These are phyloP conservation scores for Odobenus rosmarus DNA, from an alignment of 2,113 vertebrate genomes.

Conservation along the genomic window DNA sequence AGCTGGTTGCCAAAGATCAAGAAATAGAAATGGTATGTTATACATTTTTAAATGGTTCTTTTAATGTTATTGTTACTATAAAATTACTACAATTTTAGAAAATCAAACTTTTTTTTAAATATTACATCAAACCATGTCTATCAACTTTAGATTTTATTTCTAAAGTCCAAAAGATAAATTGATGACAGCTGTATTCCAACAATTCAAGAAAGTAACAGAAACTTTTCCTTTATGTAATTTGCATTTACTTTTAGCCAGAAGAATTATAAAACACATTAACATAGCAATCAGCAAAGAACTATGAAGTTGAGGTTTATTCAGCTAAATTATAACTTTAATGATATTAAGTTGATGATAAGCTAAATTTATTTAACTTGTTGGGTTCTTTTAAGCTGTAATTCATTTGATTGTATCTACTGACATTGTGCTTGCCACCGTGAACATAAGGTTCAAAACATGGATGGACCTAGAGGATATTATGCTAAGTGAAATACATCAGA, in stretches of 20 bases:
- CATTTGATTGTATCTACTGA: background rate
- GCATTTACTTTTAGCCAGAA: constrained; percentile 33
- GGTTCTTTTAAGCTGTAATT: constrained; percentile 19
- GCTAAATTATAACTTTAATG: constrained; percentile 11
- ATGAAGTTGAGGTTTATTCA: background rate
- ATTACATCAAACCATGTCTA: constrained; percentile 31
- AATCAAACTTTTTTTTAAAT: constrained; percentile 38
- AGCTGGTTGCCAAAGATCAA: constrained; percentile 82
- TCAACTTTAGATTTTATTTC: constrained; percentile 54
- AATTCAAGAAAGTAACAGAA: constrained; percentile 18
- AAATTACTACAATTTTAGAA: constrained; percentile 13
- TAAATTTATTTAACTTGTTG: constrained; percentile 17
- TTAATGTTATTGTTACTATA: constrained; percentile 46
- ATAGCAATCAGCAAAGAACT: background rate
- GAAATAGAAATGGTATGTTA: constrained; percentile 83
- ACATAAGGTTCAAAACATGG: background rate
- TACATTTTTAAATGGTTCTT: constrained; percentile 33
- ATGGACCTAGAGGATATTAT: background rate
- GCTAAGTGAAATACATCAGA: background rate
- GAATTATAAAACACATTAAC: constrained; percentile 30
- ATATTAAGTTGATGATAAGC: background rate
- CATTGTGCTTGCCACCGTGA: background rate
- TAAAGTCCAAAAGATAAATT: constrained; percentile 28
- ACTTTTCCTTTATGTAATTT: constrained; percentile 39
- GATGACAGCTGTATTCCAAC: constrained; percentile 17